These are phyloP conservation scores for Neotoxoptera formosana DNA, from an alignment of 1,140 invertebrate species.

Conservation along the genomic window DNA sequence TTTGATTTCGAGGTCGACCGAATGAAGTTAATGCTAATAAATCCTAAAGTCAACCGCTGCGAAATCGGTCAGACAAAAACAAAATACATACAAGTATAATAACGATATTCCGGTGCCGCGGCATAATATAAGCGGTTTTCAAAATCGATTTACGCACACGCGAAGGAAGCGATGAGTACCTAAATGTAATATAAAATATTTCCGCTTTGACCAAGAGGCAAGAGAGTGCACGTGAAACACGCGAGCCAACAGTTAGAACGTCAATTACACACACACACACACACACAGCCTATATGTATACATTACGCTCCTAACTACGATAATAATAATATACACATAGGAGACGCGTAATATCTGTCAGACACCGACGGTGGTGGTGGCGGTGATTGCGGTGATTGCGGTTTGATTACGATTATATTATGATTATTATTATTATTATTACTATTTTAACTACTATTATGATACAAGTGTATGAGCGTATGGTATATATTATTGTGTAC, in stretches of 20 bases:
- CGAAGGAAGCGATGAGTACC: background rate
- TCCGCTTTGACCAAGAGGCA: background rate
- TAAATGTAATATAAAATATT: background rate
- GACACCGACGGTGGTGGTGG: background rate
- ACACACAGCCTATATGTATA: background rate
- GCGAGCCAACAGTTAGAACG: constrained; percentile 32
- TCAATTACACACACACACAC: background rate
- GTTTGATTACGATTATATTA: constrained; percentile 38
- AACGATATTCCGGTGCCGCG: background rate
- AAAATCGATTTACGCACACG: background rate
- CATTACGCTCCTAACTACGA: background rate
- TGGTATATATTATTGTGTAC: background rate
- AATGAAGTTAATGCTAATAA: background rate
- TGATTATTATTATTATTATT: background rate
- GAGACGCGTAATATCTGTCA: background rate
- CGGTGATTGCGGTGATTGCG: constrained; percentile 30
- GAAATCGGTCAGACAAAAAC: background rate
- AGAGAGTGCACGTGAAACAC: constrained; percentile 27
- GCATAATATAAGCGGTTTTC: background rate
- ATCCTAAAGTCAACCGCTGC: background rate
- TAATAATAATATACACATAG: background rate
- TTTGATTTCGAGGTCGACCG: background rate
- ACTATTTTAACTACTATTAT: background rate
- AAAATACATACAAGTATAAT: background rate
- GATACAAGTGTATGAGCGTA: background rate